phyloP scores from a whole-genome alignment of 2,113 vertebrate species.

The Heteronetta atricapilla region DNA sequence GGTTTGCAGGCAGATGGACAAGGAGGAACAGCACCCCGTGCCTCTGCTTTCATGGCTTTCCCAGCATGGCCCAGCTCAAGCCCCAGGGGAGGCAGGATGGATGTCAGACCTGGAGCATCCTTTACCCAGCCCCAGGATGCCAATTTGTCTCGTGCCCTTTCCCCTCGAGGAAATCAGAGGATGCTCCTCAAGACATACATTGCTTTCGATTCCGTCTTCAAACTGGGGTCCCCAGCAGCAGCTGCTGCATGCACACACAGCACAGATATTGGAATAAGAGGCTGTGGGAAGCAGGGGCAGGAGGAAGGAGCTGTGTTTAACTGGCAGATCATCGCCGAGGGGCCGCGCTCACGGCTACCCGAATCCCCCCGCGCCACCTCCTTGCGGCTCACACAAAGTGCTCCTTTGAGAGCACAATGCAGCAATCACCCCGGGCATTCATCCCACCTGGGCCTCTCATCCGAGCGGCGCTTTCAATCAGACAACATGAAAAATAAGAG shows the following conservation, averaged over 20 bases:
- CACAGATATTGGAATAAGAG: neutral
- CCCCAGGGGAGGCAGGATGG: neutral
- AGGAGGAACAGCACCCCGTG: neutral
- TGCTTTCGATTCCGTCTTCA: neutral
- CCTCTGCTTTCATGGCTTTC: neutral
- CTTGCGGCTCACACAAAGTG: slow-evolving; percentile 38
- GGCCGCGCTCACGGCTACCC: slow-evolving; percentile 15
- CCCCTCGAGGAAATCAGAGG: neutral
- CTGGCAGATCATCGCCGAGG: neutral
- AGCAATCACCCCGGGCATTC: slow-evolving; percentile 52
- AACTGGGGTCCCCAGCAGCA: neutral
- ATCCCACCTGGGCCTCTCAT: slow-evolving; percentile 74
- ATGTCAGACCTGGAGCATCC: neutral
- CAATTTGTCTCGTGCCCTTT: neutral
- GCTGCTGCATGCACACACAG: neutral
- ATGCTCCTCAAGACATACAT: neutral
- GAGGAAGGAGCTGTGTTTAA: slow-evolving; percentile 37
- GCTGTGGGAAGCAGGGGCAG: neutral
- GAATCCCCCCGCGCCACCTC: neutral
- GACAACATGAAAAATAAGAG: slow-evolving; percentile 41
- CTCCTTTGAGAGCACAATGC: slow-evolving; percentile 64
- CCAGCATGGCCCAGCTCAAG: neutral
- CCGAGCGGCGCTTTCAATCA: slow-evolving; percentile 43
- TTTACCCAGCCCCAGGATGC: neutral
- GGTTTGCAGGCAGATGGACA: neutral